Conservation (phyloP, 2,888 invertebrate species). For the Carterocephalus palaemon region DNA sequence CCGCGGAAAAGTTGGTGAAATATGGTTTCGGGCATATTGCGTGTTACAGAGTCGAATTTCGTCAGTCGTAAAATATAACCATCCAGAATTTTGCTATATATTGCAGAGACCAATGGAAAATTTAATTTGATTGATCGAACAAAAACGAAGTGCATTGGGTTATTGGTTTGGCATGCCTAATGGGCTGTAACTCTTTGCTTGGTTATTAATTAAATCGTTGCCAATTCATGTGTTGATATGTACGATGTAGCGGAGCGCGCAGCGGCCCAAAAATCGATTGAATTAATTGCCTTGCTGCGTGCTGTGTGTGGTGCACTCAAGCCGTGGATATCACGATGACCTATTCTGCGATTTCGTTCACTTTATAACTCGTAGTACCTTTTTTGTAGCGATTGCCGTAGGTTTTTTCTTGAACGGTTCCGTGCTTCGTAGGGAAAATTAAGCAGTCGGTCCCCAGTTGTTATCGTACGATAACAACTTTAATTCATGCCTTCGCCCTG, state of each 20-base stretch:
- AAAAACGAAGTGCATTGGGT: not conserved
- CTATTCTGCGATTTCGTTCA: too few species aligned
- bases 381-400: too few species aligned
- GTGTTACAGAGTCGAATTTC: constrained; percentile 16
- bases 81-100: constrained; percentile 10
- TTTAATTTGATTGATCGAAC: constrained; percentile 13
- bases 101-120: constrained; percentile 10
- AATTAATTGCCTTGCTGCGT: constrained; percentile 12
- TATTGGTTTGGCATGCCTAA: constrained; percentile 1
- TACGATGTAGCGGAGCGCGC: constrained; percentile 7
- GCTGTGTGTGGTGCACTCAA: not conserved
- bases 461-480: too few species aligned
- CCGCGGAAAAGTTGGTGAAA: constrained; percentile 15
- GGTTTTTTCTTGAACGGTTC: too few species aligned
- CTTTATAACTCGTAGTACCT: too few species aligned
- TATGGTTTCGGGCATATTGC: constrained; percentile 23
- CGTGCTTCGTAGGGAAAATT: too few species aligned
- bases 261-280: constrained; percentile 18
- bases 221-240: constrained; percentile 9
- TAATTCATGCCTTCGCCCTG: too few species aligned
- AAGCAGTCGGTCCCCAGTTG: too few species aligned
- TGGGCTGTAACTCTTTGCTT: constrained; percentile 22
- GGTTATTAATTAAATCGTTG: constrained; percentile 16
- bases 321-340: too few species aligned
- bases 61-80: constrained; percentile 20